Percentiles rank a stretch among this genome's conserved stretches.
phyloP scores from a whole-genome alignment of 2,888 invertebrate genomes.

The Incurvaria masculella region DNA sequence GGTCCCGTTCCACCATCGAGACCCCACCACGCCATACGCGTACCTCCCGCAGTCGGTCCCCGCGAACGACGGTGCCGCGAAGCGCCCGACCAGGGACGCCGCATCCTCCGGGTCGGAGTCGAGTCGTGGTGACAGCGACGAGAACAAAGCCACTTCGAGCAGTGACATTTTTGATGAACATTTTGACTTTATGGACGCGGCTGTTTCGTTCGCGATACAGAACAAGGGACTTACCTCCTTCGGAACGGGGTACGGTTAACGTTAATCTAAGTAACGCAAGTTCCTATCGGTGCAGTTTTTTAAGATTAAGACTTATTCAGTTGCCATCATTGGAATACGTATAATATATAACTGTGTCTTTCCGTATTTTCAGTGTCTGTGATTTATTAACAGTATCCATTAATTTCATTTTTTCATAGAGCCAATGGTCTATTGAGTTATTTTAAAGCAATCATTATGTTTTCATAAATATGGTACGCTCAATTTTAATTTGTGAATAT shows the following conservation, averaged over 20 bases:
- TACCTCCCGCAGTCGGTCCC: neutral
- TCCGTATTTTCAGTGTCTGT: too few relatives aligned
- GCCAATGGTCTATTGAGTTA: too few relatives aligned
- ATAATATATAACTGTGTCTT: too few relatives aligned
- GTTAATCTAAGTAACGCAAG: too few relatives aligned
- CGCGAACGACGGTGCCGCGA: neutral
- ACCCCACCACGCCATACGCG: neutral
- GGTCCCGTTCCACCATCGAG: neutral
- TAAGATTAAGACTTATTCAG: too few relatives aligned
- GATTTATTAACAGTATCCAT: too few relatives aligned
- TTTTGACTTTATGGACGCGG: constrained; percentile 64
- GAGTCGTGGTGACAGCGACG: constrained; percentile 18
- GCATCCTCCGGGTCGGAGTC: neutral
- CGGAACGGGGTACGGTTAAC: constrained; percentile 44
- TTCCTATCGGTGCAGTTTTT: too few relatives aligned
- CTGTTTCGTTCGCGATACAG: constrained; percentile 72
- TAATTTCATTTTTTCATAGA: too few relatives aligned
- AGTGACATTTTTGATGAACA: constrained; percentile 25
- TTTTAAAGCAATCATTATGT: too few relatives aligned
- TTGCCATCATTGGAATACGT: too few relatives aligned
- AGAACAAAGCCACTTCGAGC: neutral
- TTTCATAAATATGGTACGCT: too few relatives aligned
- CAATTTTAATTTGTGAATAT: too few relatives aligned
- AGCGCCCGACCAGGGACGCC: neutral
- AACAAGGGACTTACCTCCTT: constrained; percentile 65